Percentiles rank a stretch among this genome's conserved stretches.
Evolutionary conservation across 2,888 invertebrate species (phyloP).

Genomic region (Dynastes maya): DNA sequence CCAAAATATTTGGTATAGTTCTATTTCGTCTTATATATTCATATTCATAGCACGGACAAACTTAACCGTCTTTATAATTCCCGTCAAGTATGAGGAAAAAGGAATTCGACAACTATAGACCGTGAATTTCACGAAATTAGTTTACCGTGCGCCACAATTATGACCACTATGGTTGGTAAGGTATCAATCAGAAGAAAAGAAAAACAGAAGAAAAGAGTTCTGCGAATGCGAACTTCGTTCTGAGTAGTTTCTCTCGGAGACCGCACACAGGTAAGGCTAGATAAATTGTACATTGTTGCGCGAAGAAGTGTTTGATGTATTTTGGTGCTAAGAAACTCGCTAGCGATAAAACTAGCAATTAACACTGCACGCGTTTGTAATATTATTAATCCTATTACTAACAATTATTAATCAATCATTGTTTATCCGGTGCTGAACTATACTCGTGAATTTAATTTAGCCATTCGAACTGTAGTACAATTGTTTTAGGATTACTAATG

Average conservation of each 20-base stretch:
- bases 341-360: background rate
- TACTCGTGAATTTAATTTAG: too few species aligned
- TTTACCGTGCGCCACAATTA: constrained; percentile 1
- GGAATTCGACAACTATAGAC: constrained; percentile 3
- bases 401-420: too few species aligned
- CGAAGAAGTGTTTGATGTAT: background rate
- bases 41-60: constrained; percentile 2
- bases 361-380: too few species aligned
- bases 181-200: constrained; percentile 16
- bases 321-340: background rate
- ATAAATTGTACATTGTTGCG: background rate
- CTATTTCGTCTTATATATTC: background rate
- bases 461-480: too few species aligned
- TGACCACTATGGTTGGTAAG: constrained; percentile 18
- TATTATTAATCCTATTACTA: too few species aligned
- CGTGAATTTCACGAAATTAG: constrained; percentile 4
- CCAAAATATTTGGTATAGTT: constrained; percentile 1
- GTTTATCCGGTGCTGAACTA: too few species aligned
- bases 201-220: background rate
- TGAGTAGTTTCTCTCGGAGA: constrained; percentile 23
- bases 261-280: constrained; percentile 4
- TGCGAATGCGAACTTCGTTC: constrained; percentile 19
- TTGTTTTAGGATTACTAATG: too few species aligned
- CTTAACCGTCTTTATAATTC: constrained; percentile 6
- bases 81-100: background rate